Evolutionary conservation across 1,140 invertebrate genomes (phyloP), one percentile per base, ranked within the genome.

Genomic region (Drosophila aff.): DNA sequence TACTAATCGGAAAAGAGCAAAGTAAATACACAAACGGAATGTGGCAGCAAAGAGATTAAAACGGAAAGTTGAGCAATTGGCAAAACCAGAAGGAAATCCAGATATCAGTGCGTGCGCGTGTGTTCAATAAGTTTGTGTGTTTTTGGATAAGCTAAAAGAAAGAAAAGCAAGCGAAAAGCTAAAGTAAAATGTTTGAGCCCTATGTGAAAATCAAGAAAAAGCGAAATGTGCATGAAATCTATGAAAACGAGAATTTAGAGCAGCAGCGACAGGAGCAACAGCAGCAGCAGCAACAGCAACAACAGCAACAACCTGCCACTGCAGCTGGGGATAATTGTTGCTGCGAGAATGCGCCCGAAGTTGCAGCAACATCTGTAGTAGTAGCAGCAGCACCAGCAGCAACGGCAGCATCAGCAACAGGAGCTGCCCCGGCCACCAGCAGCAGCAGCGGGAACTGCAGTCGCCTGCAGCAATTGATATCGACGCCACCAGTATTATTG

Each of bases 121-220:
- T 57, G 53, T 26, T 38, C 5, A 57, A 57, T 49, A 75, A 62
- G 77, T 52, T 59, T 36, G 46, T 55, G 67, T 79, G 63, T 79
- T 79, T 79, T 79, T 63, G 50, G 16, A 63, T 41, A 52, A 58
- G 38, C 62, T 57, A 7, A 31, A 10, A 59, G 26, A 41, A 40
- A 55, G n/a, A 33, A 62, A 64, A 53, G 64, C 63, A 63, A 64
- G 60, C 63, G 41, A 75, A 65, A 75, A 78, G 53, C 53, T 61
- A 47, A 60, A 78, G 57, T 76, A 92, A 92, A 92, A 92, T 92
- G 91, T 92, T 92, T 83, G 91, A 92, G 90, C 91, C 91, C 49
- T 92, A 90, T 92, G 91, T 92, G 82, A 92, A 92, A 92, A 92
- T 90, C 13, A 92, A 92, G 81, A 92, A 92, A 92, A 92, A 92